Evolutionary conservation across 2,888 invertebrate species (phyloP), one percentile per base, ranked within the genome.

Genomic region (Nomada flava): DNA sequence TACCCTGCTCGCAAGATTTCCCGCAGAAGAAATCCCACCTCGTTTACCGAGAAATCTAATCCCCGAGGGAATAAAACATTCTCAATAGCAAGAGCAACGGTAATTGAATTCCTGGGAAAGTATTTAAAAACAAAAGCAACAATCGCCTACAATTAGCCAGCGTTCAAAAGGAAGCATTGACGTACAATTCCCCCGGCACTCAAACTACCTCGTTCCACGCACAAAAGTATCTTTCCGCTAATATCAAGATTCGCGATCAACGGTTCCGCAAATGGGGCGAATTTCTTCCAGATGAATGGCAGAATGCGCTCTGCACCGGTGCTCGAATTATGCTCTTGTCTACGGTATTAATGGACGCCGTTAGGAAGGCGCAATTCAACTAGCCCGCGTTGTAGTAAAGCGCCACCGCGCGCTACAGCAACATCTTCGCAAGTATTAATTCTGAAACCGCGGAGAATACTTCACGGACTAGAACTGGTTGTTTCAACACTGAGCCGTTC

Each of bases 391-490:
- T 59, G 68, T 50, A 53, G 82, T 20, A 70, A 57, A 74, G 77
- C 76, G 65, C 53, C 59, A 64, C 71, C 57, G 76, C 72, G 63
- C 76, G 75, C 84, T 75, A 55, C 60, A 72, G 72, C 69, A 82
- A 76, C 84, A 75, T 86, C 77, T 76, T 76, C 69, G 75, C 79
- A 59, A 81, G 85, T 85, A 86, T 87, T 85, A 86, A 85, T 86
- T 81, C 86, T 76, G 72, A 73, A 75, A 87, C 83, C 85, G 76
- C 87, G 77, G 79, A 85, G 87, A 83, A 86, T 86, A 85, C 86
- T 86, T 87, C 76, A 86, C 83, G 52, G 87, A 76, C 76, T 87
- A 79, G 83, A 87, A 86, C 87, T 85, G 86, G 86, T 81, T 85
- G 87, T 83, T 85, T 76, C 85, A 87, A 86, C 84, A 77, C 82